These are phyloP conservation scores for Thermophis baileyi DNA, from an alignment of 2,113 vertebrate genomes.

Conservation along the genomic window DNA sequence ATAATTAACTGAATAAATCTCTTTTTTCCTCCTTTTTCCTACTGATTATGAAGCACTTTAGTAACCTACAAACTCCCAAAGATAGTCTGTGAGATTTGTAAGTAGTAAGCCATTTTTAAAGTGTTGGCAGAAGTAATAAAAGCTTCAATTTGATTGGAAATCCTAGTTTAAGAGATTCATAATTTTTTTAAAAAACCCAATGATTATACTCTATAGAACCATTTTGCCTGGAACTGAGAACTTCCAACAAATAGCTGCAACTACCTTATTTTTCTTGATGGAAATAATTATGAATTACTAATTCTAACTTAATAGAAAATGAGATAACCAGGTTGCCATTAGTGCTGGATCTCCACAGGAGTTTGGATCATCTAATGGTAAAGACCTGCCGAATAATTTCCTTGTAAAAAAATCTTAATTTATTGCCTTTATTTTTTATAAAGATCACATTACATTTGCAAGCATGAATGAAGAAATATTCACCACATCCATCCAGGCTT, in stretches of 20 bases:
- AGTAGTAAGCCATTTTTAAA: neutral
- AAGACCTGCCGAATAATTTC: neutral
- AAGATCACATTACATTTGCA: neutral
- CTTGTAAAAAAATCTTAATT: neutral
- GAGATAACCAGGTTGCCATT: neutral
- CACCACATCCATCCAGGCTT: neutral
- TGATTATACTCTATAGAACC: neutral
- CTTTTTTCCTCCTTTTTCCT: neutral
- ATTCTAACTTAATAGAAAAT: neutral
- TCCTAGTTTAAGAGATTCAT: neutral
- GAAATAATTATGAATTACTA: neutral
- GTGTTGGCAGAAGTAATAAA: neutral
- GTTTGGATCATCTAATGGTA: neutral
- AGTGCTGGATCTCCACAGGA: neutral
- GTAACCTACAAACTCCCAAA: neutral
- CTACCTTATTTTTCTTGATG: slow-evolving; percentile 4
- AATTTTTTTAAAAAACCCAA: neutral
- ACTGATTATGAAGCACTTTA: neutral
- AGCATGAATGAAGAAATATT: neutral
- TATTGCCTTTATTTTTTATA: neutral
- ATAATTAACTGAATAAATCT: neutral
- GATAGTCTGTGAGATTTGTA: neutral
- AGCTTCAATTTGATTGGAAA: neutral
- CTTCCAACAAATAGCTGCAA: neutral
- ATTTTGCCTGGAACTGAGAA: neutral